Evolutionary conservation across 2,113 vertebrate genomes (phyloP), one percentile per base, ranked within the genome.

Genomic region (Istiophorus platypterus): DNA sequence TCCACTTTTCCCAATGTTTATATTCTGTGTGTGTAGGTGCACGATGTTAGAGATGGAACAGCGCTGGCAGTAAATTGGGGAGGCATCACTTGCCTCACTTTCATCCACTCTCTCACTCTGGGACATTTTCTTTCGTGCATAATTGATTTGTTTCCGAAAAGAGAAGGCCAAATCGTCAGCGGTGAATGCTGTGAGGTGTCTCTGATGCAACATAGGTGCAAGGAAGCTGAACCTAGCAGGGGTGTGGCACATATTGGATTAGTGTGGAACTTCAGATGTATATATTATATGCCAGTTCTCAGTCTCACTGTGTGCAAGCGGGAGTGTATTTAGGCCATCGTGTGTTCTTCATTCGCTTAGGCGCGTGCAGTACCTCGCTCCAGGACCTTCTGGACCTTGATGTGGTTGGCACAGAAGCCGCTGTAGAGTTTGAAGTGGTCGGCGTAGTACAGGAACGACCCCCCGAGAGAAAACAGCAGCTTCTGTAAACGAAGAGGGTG

Each of bases 341-440:
- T 20, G 26, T 47, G 41, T n/a, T 39, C 18, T 62, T 62, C 4
- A 45, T 34, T 67, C 17, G 45, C 34, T 69, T 11, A 51, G 22
- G 12, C 26, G 67, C 29, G 18, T 72, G 27, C n/a, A 2, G 24
- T 96, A 99, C 98, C 98, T 97, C 96, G 96, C 91, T 99, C 97
- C 14, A 99, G 96, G 91, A 99, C 98, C 91, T 99, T 99, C 93
- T 99, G 98, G 75, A 99, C 98, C 94, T 99, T 99, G 90, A 97
- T 98, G 90, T 99, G 98, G 88, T 99, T 99, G 47, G 98, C 98
- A 47, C 98, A 99, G 92, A 99, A 99, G 65, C 98, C 98, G 20
- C 98, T 99, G 95, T 99, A 99, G 49, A 99, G 95, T 90, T 99
- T 99, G 90, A 99, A 99, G 93, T 99, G 98, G 92, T 99, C 98